Evolutionary conservation across 2,888 invertebrate species (phyloP), one percentile per base, ranked within the genome.

Genomic region (Timandra comae): DNA sequence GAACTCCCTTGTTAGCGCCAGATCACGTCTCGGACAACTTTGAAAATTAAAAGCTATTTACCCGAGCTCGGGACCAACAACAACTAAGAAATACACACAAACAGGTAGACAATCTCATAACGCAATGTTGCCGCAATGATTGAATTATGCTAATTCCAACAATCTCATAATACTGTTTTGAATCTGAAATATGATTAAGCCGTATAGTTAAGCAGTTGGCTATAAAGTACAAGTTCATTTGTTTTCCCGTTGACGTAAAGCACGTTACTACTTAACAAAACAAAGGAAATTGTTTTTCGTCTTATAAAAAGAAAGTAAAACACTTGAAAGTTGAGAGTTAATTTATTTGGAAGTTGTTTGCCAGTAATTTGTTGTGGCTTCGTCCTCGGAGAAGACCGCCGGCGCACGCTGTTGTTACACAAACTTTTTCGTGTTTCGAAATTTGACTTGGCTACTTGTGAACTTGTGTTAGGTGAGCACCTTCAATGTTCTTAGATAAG

Each of bases 281-380:
- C 72, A 75, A 78, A 77, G 73, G 63, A 76, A 80, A 78, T 79
- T 77, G 77, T 78, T 81, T 75, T 74, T 68, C 64, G 59, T 61
- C 64, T 56, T 62, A 67, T 68, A 69, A 68, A 74, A 76, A 74
- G 71, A 74, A 77, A 75, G 74, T 72, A 73, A 75, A 81, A 79
- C 74, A 74, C 70, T 79, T 72, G 67, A 78, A 80, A 81, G 78
- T 80, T 72, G 80, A 68, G 78, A 81, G 77, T 77, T 79, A 81
- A 82, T 82, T 82, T 81, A 81, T 81, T 81, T 80, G 63, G 68
- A 79, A 81, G 79, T 82, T 81, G 81, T 82, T 82, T 78, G 77
- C 70, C 70, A 69, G 79, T 80, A 80, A 81, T 81, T 81, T 80
- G 80, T 77, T 81, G 79, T 68, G 80, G 77, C 69, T 63, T 62